Conservation (phyloP, 2,113 vertebrate species). For the Rana temporaria region DNA sequence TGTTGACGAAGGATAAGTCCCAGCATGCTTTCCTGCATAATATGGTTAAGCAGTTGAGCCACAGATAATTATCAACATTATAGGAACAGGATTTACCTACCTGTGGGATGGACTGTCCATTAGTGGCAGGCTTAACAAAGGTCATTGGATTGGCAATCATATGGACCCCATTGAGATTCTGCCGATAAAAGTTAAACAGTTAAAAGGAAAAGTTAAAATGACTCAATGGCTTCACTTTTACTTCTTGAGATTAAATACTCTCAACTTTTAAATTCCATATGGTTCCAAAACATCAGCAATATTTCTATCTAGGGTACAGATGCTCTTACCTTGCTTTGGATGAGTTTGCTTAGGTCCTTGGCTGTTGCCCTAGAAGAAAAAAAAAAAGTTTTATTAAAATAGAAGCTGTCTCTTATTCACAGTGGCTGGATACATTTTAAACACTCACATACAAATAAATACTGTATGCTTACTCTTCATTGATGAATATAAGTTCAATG, state of each 20-base stretch:
- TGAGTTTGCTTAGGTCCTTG: conserved; percentile 75
- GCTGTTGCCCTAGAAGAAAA: conserved; percentile 70
- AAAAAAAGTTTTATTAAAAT: conserved; percentile 48
- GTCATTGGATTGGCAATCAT: conserved; percentile 67
- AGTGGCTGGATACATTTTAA: no score
- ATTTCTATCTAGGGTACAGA: neutral
- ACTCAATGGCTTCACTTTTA: no score
- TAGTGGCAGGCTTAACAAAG: conserved; percentile 68
- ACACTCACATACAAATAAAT: no score
- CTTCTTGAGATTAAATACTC: no score
- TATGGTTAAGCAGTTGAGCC: no score
- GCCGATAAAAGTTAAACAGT: conserved; percentile 45
- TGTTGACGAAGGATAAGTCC: no score
- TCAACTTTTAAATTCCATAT: no score
- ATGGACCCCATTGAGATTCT: conserved; percentile 80
- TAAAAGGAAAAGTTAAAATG: neutral
- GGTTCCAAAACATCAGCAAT: no score
- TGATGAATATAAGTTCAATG: conserved; percentile 79
- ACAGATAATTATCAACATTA: no score
- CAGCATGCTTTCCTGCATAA: no score
- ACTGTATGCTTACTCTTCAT: conserved; percentile 75
- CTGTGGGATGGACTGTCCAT: conserved; percentile 80
- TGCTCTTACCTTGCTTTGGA: conserved; percentile 79
- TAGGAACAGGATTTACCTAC: conserved; percentile 76
- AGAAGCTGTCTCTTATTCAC: neutral